Percentiles rank a stretch among this genome's conserved stretches.
Conservation (phyloP, 1,140 invertebrate genomes). For the Aphidius gifuensis region DNA sequence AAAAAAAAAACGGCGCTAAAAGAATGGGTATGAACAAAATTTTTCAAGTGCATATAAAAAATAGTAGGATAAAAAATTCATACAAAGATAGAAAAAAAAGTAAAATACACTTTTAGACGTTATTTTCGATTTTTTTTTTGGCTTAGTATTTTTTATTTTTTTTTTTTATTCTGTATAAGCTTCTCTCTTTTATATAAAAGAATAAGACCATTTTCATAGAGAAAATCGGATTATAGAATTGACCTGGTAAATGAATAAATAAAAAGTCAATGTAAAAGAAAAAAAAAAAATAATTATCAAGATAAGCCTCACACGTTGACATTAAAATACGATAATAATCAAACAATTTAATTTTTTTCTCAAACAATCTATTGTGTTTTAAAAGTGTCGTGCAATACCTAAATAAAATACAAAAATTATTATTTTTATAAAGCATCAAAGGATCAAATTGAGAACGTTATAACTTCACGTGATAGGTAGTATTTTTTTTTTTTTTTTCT, state of each 20-base stretch:
- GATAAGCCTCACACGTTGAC: slow-evolving; percentile 7
- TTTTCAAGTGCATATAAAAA: too few relatives aligned
- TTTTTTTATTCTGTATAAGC: too few relatives aligned
- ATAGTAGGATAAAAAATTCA: too few relatives aligned
- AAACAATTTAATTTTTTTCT: neutral
- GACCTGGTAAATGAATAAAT: slow-evolving; percentile 5
- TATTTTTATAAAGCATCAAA: too few relatives aligned
- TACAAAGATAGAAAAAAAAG: too few relatives aligned
- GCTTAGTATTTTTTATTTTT: too few relatives aligned
- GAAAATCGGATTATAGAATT: slow-evolving; percentile 11
- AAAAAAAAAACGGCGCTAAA: too few relatives aligned
- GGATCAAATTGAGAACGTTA: neutral
- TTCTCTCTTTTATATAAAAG: neutral
- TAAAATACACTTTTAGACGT: too few relatives aligned
- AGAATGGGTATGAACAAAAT: too few relatives aligned
- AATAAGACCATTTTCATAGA: neutral
- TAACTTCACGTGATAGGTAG: neutral
- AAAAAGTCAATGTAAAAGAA: neutral
- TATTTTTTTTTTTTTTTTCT: neutral
- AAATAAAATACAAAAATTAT: neutral
- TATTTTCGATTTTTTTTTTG: too few relatives aligned
- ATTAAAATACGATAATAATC: slow-evolving; percentile 10
- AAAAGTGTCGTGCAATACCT: neutral
- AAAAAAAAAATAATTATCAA: neutral
- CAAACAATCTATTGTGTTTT: neutral